phyloP scores from a whole-genome alignment of 2,797 vertebrate genomes.

The Lepidocolaptes lacrymiger region DNA sequence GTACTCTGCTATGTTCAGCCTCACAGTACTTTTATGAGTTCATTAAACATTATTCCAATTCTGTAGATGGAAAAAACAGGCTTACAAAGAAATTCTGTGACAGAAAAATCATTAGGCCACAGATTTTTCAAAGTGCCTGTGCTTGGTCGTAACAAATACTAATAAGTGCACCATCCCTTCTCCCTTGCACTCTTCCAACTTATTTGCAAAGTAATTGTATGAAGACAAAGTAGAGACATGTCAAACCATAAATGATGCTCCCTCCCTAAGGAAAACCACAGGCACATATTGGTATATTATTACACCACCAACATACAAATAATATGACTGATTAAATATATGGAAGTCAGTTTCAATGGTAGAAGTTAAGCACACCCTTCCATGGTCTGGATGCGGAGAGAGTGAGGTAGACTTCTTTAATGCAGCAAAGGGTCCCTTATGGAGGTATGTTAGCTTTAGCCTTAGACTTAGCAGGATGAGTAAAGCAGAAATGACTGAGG shows the following conservation, averaged over 20 bases:
- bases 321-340: neutral
- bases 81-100: neutral
- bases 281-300: neutral
- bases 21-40: neutral
- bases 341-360: neutral
- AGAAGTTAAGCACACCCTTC: neutral
- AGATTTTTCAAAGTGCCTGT: neutral
- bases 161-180: neutral
- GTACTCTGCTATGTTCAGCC: neutral
- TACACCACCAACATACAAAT: neutral
- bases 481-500: neutral
- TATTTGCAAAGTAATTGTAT: neutral
- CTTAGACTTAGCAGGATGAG: neutral
- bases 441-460: neutral
- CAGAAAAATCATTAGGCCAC: neutral
- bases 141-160: neutral
- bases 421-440: neutral
- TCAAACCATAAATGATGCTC: neutral
- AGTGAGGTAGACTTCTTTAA: neutral
- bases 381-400: neutral
- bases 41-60: conserved; percentile 3
- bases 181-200: neutral
- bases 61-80: neutral
- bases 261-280: neutral
- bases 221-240: neutral